Percentiles rank a stretch among this genome's conserved stretches.
phyloP scores from a whole-genome alignment of 2,113 vertebrate species.

The Psilopogon haemacephalus region DNA sequence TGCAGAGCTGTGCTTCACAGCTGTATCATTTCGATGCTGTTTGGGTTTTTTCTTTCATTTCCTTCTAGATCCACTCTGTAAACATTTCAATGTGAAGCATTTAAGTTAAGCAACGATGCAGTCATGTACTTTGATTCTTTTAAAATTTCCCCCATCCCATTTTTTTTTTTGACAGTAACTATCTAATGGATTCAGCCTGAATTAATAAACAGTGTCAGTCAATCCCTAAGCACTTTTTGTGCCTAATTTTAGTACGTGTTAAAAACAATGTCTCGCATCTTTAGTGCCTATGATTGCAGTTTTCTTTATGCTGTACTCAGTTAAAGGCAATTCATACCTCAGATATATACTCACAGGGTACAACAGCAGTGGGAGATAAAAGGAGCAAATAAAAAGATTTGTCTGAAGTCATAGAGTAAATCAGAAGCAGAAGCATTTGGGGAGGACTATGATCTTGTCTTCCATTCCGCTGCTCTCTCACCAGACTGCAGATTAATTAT shows the following conservation, averaged over 20 bases:
- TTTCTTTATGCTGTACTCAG: not conserved
- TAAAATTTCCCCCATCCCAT: not conserved
- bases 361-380: not conserved
- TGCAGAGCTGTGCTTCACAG: not conserved
- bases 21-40: not conserved
- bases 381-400: not conserved
- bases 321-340: slow-evolving; percentile 29
- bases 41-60: not conserved
- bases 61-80: not conserved
- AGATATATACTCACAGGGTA: not conserved
- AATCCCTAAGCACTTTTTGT: slow-evolving; percentile 35
- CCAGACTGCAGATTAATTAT: slow-evolving; percentile 19
- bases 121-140: not conserved
- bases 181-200: slow-evolving; percentile 19
- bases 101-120: not conserved
- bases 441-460: not conserved
- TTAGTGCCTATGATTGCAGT: not conserved
- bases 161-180: slow-evolving; percentile 42
- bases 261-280: slow-evolving; percentile 20
- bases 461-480: not conserved
- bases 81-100: not conserved
- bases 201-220: slow-evolving; percentile 56
- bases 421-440: not conserved
- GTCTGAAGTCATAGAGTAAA: not conserved
- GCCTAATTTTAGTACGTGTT: slow-evolving; percentile 35